Evolutionary conservation across 2,888 invertebrate species (phyloP), one percentile per base, ranked within the genome.

Genomic region (Tetragnatha montana): DNA sequence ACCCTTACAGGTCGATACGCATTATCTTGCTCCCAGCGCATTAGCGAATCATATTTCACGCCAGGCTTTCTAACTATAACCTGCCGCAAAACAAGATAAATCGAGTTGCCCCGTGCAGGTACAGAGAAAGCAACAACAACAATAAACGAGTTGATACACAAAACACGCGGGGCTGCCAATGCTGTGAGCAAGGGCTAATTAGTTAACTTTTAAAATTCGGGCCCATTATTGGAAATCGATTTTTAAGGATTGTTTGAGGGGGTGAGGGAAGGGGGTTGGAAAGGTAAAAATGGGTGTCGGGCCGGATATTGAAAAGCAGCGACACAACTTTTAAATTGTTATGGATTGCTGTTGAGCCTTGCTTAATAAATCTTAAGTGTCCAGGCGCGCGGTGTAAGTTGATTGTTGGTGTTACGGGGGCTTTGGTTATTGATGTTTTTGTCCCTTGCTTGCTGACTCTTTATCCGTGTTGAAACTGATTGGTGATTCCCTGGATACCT

Each of bases 31-130:
- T 49, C 81, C 35, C 10, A 19, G 47, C n/a, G 81, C 71, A 81
- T 81, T 81, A 71, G 49, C n/a, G 70, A 70, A 49, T 81, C 70
- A 71, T 81, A 81, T 81, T 81, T 81, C 81, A 71, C 81, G 35
- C 49, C n/a, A 17, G 50, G 50, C 49, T 17, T 17, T 50, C 76
- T 50, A 76, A 50, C 76, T n/a, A 60, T 60, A 60, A 60, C 60
- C 60, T 17, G 60, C 60, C 17, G 60, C 60, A 60, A 60, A 60
- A 60, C 17, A 60, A 60, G 60, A 60, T 60, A 60, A 60, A 60
- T 60, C 60, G 60, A 17, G 60, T 60, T 60, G 14, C 17, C 60
- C 60, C 60, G 60, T 35, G 35, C 35, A 35, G 35, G 35, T 17
- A 74, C 74, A 74, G 35, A 74, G 8, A 12, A 35, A 74, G 8